phyloP scores from a whole-genome alignment of 1,140 invertebrate species.

The Lepidurus arcticus region DNA sequence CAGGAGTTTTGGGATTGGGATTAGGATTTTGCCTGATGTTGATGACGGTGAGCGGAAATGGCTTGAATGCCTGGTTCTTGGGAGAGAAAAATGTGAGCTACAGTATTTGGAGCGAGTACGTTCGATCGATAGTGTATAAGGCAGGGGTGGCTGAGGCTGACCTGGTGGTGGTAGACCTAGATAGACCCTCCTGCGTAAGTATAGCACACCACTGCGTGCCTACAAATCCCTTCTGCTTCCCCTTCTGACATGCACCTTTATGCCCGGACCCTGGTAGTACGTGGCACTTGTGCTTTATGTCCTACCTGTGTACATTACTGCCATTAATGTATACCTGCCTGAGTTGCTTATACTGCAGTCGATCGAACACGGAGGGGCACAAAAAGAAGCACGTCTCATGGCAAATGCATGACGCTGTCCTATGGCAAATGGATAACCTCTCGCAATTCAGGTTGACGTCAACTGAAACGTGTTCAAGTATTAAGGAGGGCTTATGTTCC shows the following conservation, averaged over 20 bases:
- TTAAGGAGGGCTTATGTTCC: neutral
- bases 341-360: neutral
- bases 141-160: neutral
- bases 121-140: neutral
- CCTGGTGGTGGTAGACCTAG: neutral
- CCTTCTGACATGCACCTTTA: neutral
- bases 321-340: neutral
- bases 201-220: slow-evolving; percentile 13
- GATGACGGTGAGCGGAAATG: neutral
- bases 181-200: slow-evolving; percentile 3
- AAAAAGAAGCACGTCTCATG: neutral
- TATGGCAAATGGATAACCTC: neutral
- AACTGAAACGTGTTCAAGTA: neutral
- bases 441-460: neutral
- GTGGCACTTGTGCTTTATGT: neutral
- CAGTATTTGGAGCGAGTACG: neutral
- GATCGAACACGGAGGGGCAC: neutral
- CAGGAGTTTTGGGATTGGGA: neutral
- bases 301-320: slow-evolving; percentile 18
- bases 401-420: neutral
- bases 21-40: neutral
- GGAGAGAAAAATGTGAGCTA: neutral
- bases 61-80: neutral
- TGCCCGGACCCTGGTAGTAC: neutral
- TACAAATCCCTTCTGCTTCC: neutral